Evolutionary conservation across 1,140 invertebrate species (phyloP).

Genomic region (Caenorhabditis latens): DNA sequence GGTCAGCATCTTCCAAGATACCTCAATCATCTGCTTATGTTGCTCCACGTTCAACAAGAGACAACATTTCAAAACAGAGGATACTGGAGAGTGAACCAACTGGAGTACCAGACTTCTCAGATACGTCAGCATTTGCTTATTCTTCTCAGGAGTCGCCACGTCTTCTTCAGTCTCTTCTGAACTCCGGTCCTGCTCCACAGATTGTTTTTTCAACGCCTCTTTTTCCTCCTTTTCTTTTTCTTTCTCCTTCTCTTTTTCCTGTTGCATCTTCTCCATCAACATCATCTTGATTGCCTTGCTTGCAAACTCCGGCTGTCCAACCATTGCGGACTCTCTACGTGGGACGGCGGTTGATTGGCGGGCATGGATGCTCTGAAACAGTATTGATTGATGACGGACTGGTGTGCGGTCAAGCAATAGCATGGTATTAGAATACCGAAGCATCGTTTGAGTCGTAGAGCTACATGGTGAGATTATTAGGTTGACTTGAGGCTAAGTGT

Average conservation of each 20-base stretch:
- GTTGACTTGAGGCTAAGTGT: too few species aligned
- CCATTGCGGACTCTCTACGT: conserved; percentile 73
- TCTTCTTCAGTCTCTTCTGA: conserved; percentile 52
- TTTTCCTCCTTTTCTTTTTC: conserved; percentile 56
- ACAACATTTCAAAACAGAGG: conserved; percentile 90
- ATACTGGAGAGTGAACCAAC: conserved; percentile 90
- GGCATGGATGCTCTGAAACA: conserved; percentile 61
- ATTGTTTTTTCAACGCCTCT: conserved; percentile 48
- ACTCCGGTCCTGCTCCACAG: conserved; percentile 9
- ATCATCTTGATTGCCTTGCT: conserved; percentile 66
- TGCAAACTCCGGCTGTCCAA: conserved; percentile 58
- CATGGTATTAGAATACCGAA: too few species aligned
- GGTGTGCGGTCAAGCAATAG: neutral
- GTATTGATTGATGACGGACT: neutral
- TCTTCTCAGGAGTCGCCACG: neutral
- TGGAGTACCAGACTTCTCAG: conserved; percentile 30
- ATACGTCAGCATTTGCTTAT: conserved; percentile 54
- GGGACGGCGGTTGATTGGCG: conserved; percentile 65
- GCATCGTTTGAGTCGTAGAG: too few species aligned
- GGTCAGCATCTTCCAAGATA: conserved; percentile 93
- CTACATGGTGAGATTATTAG: neutral
- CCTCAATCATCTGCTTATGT: conserved; percentile 88
- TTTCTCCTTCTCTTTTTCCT: conserved; percentile 69
- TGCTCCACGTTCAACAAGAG: conserved; percentile 89
- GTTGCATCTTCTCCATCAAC: conserved; percentile 76